A percentile compares a stretch with the other conserved stretches of the same genome.
Evolutionary conservation across 2,113 vertebrate genomes (phyloP).

Genomic region (Mirza zaza): DNA sequence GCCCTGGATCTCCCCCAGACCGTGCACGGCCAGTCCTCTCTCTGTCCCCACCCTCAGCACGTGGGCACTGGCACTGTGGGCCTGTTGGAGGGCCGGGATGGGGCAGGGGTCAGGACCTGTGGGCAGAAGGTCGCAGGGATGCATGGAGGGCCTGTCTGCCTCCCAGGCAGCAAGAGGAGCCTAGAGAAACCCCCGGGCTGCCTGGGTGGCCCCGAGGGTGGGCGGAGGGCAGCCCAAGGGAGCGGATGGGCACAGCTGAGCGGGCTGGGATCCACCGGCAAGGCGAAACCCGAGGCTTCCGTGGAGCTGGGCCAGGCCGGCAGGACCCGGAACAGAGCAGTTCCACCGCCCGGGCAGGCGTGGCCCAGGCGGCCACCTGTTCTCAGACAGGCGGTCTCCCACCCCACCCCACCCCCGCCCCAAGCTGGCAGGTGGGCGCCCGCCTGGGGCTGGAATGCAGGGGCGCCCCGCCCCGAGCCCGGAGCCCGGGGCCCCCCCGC

Average conservation of each 20-base stretch:
- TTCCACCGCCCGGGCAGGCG: neutral
- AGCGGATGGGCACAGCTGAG: neutral
- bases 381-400: neutral
- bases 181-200: neutral
- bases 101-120: neutral
- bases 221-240: neutral
- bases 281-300: slow-evolving; percentile 17
- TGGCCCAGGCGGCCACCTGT: neutral
- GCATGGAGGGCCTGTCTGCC: neutral
- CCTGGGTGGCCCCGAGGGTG: neutral
- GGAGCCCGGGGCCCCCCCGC: neutral
- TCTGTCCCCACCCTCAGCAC: neutral
- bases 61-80: accelerated
- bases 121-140: neutral
- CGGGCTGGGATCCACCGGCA: neutral
- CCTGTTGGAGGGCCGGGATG: neutral
- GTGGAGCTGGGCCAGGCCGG: neutral
- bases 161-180: neutral
- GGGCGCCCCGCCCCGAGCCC: neutral
- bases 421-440: neutral
- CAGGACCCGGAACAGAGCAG: slow-evolving; percentile 21
- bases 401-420: accelerated
- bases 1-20: neutral
- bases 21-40: neutral
- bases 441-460: neutral